Percentiles rank a stretch among this genome's conserved stretches.
These are phyloP conservation scores for Ginglymostoma cirratum DNA, from an alignment of 2,113 vertebrate genomes.

Conservation along the genomic window DNA sequence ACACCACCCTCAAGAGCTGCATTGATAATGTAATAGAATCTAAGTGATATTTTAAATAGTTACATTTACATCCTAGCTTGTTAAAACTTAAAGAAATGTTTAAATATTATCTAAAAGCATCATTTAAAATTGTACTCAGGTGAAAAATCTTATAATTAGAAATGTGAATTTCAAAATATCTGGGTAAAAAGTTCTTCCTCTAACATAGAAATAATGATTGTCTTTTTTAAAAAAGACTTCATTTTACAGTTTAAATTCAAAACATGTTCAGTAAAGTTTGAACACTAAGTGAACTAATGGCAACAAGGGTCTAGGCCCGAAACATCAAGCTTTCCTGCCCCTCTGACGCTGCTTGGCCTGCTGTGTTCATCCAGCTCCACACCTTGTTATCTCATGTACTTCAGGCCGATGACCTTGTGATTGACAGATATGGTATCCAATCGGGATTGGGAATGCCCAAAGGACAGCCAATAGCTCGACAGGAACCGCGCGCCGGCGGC, in stretches of 20 bases:
- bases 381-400: too few relatives aligned
- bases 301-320: too few relatives aligned
- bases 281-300: too few relatives aligned
- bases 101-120: not conserved
- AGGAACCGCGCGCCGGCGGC: too few relatives aligned
- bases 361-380: too few relatives aligned
- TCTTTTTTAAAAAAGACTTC: too few relatives aligned
- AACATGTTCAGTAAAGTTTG: too few relatives aligned
- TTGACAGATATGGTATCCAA: not conserved
- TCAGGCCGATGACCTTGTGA: not conserved
- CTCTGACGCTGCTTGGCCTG: too few relatives aligned
- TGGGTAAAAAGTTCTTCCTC: not conserved
- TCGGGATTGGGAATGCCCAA: not conserved
- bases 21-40: too few relatives aligned
- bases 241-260: too few relatives aligned
- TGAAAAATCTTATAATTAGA: not conserved
- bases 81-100: not conserved
- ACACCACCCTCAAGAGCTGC: too few relatives aligned
- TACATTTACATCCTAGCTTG: not conserved
- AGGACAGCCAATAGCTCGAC: not conserved
- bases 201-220: not conserved
- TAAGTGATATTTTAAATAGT: not conserved
- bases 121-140: not conserved
- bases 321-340: too few relatives aligned
- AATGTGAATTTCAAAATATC: not conserved